These are phyloP conservation scores for Amphiprion clarkii DNA, from an alignment of 2,797 vertebrate genomes.

Conservation along the genomic window DNA sequence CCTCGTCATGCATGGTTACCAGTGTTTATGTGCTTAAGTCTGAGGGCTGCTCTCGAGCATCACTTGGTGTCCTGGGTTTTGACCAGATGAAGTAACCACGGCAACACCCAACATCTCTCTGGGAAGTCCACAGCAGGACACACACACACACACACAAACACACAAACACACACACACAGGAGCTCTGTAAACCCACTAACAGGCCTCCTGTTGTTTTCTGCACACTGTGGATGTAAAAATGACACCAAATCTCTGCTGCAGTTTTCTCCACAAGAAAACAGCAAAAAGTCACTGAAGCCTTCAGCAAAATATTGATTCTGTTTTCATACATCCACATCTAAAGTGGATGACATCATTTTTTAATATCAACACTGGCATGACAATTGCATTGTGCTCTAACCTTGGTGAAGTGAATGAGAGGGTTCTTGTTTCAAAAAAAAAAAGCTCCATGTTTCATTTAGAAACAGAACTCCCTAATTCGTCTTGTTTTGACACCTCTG, in stretches of 20 bases:
- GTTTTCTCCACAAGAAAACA: conserved; percentile 5
- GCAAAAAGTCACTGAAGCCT: background rate
- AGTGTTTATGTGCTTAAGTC: conserved; percentile 11
- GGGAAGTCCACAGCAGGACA: conserved; percentile 43
- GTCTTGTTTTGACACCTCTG: conserved; percentile 32
- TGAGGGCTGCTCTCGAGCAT: conserved; percentile 22
- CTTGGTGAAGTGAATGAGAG: background rate
- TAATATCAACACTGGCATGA: background rate
- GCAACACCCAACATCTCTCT: conserved; percentile 59
- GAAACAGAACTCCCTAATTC: conserved; percentile 24
- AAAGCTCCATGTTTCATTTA: background rate
- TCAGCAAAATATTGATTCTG: background rate
- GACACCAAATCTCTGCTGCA: background rate
- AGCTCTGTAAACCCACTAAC: conserved; percentile 9
- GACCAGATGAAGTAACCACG: conserved; percentile 69
- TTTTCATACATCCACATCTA: background rate
- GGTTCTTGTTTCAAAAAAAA: background rate
- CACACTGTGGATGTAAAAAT: conserved; percentile 21
- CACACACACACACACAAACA: conserved; percentile 16
- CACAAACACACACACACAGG: conserved; percentile 13
- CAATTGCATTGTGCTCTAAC: background rate
- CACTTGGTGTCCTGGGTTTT: conserved; percentile 26
- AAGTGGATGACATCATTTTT: background rate
- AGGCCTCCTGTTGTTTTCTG: conserved; percentile 17
- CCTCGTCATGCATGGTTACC: conserved; percentile 52